Evolutionary conservation across 2,888 invertebrate genomes (phyloP), one percentile per base, ranked within the genome.

Genomic region (Patella caerulea): DNA sequence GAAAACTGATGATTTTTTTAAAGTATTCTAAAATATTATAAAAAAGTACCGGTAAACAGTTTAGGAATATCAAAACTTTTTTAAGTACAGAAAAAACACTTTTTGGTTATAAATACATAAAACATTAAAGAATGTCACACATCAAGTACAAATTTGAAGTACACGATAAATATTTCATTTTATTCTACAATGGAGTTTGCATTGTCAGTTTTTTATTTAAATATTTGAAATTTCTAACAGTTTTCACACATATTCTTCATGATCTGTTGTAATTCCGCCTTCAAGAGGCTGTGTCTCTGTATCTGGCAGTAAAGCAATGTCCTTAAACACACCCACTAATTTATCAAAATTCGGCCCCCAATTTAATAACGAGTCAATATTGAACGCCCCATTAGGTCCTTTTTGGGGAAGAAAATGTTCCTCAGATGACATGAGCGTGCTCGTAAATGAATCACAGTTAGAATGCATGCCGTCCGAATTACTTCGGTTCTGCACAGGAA

Each of bases 261-360:
- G 78, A 74, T 79, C 79, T 73, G 84, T 73, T 79, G 82, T 54
- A 76, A 77, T 55, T 78, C 84, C 53, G 72, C 78, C 73, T 29
- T 83, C 80, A 53, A 85, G 78, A 52, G 81, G 82, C 29, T 83
- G 83, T 75, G 81, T 83, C n/a, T 85, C 85, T 56, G 85, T 86
- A 90, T 98, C 97, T 4, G 98, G 98, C 86, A 98, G 93, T 92
- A 97, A 97, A 72, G 97, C 98, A 88, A 98, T 98, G 92, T 98
- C 98, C 93, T 96, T 97, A 90, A 98, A 98, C 73, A 98, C 98
- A 52, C 98, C 97, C 82, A 97, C 97, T 90, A 98, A 94, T 91
- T 96, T 97, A 92, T 98, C 97, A 92, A 97, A 98, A 92, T 97
- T 98, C 29, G 97, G 97, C 12, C 98, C 97, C 97, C 98, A 98